Evolutionary conservation across 2,797 vertebrate genomes (phyloP).

Genomic region (Trichosurus vulpecula): DNA sequence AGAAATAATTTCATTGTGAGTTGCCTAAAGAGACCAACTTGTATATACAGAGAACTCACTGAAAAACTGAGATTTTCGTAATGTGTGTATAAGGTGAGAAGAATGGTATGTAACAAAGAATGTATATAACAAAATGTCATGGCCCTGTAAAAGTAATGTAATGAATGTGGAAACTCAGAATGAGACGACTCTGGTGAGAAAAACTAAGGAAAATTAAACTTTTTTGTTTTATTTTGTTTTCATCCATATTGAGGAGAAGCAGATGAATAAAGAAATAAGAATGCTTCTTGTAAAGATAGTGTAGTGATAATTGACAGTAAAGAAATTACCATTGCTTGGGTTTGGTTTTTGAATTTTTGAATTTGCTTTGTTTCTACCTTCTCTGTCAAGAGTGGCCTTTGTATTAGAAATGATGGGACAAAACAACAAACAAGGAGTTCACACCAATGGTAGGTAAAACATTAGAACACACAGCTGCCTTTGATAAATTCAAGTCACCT

Average conservation of each 20-base stretch:
- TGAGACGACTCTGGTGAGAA: neutral
- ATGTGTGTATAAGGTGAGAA: neutral
- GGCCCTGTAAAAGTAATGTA: neutral
- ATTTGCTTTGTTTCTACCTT: neutral
- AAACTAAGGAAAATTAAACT: neutral
- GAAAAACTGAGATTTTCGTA: neutral
- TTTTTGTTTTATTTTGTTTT: neutral
- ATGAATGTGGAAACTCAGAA: neutral
- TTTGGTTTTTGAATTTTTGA: neutral
- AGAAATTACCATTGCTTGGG: neutral
- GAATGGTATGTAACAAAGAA: neutral
- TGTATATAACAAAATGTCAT: neutral
- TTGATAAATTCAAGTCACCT: neutral
- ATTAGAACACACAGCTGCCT: neutral
- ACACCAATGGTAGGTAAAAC: neutral
- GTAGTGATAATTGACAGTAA: too few relatives aligned
- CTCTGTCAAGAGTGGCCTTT: neutral
- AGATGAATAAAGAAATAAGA: neutral
- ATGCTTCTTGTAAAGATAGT: too few relatives aligned
- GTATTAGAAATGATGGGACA: neutral
- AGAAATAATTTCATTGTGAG: neutral
- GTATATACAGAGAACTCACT: neutral
- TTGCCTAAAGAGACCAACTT: too few relatives aligned
- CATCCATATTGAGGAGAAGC: neutral
- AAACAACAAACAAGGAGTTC: neutral